Percentiles rank a stretch among this genome's conserved stretches.
Evolutionary conservation across 2,797 vertebrate species (phyloP).

Genomic region (Rhinogobio ventralis): DNA sequence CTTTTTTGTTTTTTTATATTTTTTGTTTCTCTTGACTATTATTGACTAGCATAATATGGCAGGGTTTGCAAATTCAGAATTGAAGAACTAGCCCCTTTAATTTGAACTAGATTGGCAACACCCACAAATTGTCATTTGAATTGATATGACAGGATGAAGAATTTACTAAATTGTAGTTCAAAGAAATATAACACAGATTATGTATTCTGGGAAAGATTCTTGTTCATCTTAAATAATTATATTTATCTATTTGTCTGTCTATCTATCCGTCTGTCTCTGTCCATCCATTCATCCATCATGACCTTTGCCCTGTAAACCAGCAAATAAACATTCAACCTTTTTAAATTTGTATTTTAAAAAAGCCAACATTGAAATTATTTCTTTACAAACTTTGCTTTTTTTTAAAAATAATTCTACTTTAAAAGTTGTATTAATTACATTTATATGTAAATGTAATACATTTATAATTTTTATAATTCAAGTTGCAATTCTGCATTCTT

Average conservation of each 20-base stretch:
- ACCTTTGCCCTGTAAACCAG: neutral
- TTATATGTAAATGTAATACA: no score
- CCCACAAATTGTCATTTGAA: neutral
- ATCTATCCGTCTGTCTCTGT: neutral
- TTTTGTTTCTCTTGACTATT: neutral
- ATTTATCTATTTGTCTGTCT: neutral
- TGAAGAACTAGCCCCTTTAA: neutral
- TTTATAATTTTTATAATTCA: neutral
- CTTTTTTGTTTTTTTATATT: neutral
- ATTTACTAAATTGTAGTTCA: neutral
- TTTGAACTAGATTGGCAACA: neutral
- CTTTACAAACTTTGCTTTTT: neutral
- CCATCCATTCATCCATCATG: neutral
- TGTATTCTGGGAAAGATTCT: neutral
- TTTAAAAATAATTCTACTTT: no score
- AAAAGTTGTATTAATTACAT: neutral
- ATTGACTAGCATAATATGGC: neutral
- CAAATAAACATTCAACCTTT: neutral
- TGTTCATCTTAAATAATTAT: neutral
- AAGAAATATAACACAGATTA: neutral
- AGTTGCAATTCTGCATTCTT: neutral
- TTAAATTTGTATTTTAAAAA: no score
- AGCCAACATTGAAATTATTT: no score
- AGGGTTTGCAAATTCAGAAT: neutral
- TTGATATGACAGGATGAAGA: neutral